These are phyloP conservation scores for Pogonocherus hispidulus DNA, from an alignment of 2,888 invertebrate species.

Conservation along the genomic window DNA sequence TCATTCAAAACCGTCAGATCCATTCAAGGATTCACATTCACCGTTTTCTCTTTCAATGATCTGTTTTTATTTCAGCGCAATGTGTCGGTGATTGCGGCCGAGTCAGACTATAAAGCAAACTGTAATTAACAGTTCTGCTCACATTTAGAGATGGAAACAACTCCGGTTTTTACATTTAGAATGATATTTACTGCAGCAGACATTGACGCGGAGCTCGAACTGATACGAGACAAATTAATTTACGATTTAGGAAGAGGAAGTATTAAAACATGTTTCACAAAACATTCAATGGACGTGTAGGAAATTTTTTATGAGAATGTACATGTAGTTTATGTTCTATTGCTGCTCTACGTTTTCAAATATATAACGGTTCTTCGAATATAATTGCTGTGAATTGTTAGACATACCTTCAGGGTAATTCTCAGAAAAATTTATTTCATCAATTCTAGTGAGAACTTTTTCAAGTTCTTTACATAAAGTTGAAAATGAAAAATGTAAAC, in stretches of 20 bases:
- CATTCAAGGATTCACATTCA: constrained; percentile 6
- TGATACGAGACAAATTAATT: constrained; percentile 48
- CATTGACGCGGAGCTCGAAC: constrained; percentile 40
- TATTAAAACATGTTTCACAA: constrained; percentile 26
- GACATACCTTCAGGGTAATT: too few relatives aligned
- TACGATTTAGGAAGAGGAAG: constrained; percentile 52
- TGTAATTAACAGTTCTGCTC: constrained; percentile 44
- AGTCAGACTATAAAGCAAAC: constrained; percentile 40
- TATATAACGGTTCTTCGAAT: too few relatives aligned
- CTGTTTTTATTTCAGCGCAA: constrained; percentile 36
- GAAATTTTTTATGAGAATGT: constrained; percentile 16
- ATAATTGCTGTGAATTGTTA: too few relatives aligned
- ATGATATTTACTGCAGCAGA: constrained; percentile 45
- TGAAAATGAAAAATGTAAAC: too few relatives aligned
- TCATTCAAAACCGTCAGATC: neutral
- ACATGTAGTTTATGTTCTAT: neutral
- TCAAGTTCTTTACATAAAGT: too few relatives aligned
- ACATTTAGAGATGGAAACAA: constrained; percentile 22
- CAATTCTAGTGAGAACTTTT: too few relatives aligned
- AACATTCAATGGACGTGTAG: constrained; percentile 22
- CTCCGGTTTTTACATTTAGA: constrained; percentile 31
- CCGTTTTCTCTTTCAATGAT: constrained; percentile 36
- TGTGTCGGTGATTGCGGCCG: constrained; percentile 39
- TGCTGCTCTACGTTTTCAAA: neutral
- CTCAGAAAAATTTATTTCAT: too few relatives aligned